phyloP scores from a whole-genome alignment of 2,888 invertebrate genomes.

The Lithophane socia region DNA sequence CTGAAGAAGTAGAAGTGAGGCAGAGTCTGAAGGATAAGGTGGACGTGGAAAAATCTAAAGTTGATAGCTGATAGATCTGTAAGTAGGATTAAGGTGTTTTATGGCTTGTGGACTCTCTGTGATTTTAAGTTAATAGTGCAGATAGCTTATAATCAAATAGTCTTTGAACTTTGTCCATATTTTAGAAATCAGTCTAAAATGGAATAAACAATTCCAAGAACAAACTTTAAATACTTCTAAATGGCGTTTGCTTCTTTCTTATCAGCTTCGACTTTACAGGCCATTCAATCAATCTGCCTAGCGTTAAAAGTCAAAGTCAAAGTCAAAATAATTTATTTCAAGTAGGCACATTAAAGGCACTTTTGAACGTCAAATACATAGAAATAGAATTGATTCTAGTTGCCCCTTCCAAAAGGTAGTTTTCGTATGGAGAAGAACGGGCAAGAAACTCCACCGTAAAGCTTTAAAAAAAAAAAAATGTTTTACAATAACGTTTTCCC shows the following conservation, averaged over 20 bases:
- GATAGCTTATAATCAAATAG: neutral
- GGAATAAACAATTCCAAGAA: neutral
- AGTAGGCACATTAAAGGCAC: too few species aligned
- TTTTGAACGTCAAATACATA: too few species aligned
- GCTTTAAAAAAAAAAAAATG: too few species aligned
- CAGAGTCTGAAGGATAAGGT: constrained; percentile 56
- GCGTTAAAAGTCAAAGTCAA: too few species aligned
- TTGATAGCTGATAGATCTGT: constrained; percentile 34
- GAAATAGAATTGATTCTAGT: too few species aligned
- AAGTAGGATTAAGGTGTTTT: neutral
- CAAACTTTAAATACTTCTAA: neutral
- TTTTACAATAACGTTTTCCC: too few species aligned
- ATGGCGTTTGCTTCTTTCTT: neutral
- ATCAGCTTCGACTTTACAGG: neutral
- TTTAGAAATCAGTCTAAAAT: neutral
- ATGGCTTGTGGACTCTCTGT: constrained; percentile 30
- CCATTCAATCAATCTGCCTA: neutral
- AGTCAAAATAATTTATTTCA: too few species aligned
- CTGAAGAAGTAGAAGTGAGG: constrained; percentile 67
- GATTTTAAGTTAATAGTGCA: constrained; percentile 23
- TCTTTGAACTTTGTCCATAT: neutral
- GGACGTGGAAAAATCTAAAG: constrained; percentile 56
- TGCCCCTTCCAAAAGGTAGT: too few species aligned
- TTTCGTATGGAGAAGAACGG: too few species aligned
- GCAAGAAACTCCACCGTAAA: too few species aligned